These are phyloP conservation scores for Chromis chromis DNA, from an alignment of 2,797 vertebrate genomes.

Conservation along the genomic window DNA sequence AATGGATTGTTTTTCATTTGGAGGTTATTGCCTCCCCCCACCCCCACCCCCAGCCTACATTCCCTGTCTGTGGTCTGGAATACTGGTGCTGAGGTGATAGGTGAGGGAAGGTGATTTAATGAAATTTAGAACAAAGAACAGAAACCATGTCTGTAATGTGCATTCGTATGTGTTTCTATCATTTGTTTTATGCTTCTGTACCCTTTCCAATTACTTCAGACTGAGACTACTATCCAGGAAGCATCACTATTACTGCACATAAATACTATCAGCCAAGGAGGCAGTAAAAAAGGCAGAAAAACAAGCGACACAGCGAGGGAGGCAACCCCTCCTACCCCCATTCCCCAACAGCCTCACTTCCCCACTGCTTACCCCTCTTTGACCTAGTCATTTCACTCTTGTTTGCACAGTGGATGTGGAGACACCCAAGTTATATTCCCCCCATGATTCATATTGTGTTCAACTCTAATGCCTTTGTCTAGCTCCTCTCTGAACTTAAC, in stretches of 20 bases:
- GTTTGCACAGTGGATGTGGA: conserved; percentile 73
- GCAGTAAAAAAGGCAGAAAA: conserved; percentile 29
- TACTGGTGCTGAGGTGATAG: conserved; percentile 48
- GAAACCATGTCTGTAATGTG: conserved; percentile 12
- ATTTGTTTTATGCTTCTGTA: conserved; percentile 19
- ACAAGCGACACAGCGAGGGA: conserved; percentile 19
- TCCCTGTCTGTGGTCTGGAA: conserved; percentile 46
- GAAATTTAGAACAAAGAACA: conserved; percentile 43
- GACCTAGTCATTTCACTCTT: conserved; percentile 68
- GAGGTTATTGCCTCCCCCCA: conserved; percentile 80
- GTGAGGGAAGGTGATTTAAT: conserved; percentile 52
- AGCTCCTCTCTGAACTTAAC: conserved; percentile 45
- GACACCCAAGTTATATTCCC: conserved; percentile 55
- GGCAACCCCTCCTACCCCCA: not conserved
- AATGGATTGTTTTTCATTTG: conserved; percentile 86
- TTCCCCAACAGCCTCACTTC: conserved; percentile 7
- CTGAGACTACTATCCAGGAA: conserved; percentile 17
- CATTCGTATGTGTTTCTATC: conserved; percentile 9
- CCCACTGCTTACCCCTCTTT: conserved; percentile 30
- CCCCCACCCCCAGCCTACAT: conserved; percentile 46
- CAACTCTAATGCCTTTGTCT: conserved; percentile 59
- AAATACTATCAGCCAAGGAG: conserved; percentile 34
- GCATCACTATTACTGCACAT: conserved; percentile 38
- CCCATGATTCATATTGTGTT: conserved; percentile 53
- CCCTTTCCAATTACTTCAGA: conserved; percentile 3